phyloP scores from a whole-genome alignment of 2,797 vertebrate genomes.

The Coracias cyanogaster region DNA sequence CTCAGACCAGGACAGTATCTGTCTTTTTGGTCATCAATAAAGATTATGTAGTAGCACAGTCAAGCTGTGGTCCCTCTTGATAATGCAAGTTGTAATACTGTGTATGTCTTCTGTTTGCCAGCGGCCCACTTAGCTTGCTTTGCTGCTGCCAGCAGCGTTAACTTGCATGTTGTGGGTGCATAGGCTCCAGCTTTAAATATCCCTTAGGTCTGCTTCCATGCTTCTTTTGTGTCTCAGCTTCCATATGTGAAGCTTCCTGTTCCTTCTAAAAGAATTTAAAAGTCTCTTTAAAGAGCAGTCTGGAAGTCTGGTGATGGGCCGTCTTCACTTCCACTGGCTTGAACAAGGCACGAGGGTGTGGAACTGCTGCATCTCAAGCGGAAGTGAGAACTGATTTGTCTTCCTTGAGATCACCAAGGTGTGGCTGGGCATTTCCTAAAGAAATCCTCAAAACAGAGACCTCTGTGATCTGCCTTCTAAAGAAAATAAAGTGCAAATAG shows the following conservation, averaged over 20 bases:
- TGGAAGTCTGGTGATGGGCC: not conserved
- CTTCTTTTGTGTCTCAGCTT: not conserved
- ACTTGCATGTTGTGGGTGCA: fast-evolving
- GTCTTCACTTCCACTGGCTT: not conserved
- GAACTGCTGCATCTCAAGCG: not conserved
- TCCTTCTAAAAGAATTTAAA: not conserved
- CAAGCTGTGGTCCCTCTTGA: not conserved
- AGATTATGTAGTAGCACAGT: not conserved
- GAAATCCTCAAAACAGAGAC: not conserved
- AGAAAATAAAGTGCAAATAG: not conserved
- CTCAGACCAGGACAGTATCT: too few relatives aligned
- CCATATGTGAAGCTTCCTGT: not conserved
- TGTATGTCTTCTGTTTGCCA: not conserved
- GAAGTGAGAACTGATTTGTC: not conserved
- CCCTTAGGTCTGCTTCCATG: not conserved
- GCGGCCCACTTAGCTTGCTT: not conserved
- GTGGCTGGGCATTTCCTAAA: not conserved
- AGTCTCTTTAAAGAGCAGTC: not conserved
- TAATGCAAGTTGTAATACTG: not conserved
- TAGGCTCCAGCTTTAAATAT: not conserved
- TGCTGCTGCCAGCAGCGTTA: not conserved
- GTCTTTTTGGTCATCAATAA: not conserved
- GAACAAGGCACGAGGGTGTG: not conserved
- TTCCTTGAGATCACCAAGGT: not conserved
- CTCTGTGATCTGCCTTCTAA: not conserved